Percentiles rank a stretch among this genome's conserved stretches.
phyloP scores from a whole-genome alignment of 2,797 vertebrate genomes.

The Falco columbarius region DNA sequence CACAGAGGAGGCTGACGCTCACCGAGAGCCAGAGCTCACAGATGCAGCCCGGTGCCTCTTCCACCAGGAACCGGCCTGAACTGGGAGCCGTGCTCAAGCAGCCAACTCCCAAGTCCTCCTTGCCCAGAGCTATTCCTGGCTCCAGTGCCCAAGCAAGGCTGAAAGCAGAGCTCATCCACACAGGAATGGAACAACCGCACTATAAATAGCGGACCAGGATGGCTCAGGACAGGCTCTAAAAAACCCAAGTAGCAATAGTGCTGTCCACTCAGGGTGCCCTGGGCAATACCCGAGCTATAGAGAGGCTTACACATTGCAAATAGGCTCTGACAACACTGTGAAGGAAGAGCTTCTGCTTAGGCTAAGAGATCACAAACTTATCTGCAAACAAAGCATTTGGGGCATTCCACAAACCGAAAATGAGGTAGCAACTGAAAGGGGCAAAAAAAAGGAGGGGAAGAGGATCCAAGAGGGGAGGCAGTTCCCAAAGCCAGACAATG shows the following conservation, averaged over 20 bases:
- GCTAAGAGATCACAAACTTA: neutral
- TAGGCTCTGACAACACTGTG: neutral
- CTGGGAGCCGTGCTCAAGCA: neutral
- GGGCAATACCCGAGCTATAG: neutral
- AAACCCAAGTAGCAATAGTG: neutral
- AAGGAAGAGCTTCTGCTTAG: neutral
- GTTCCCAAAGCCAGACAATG: neutral
- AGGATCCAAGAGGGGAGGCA: neutral
- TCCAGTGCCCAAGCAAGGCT: conserved; percentile 26
- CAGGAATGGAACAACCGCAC: conserved; percentile 51
- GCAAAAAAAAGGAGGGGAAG: neutral
- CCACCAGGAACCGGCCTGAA: neutral
- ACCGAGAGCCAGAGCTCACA: neutral
- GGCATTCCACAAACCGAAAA: neutral
- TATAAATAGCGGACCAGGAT: conserved; percentile 62
- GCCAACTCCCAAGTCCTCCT: conserved; percentile 7
- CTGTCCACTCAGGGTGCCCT: neutral
- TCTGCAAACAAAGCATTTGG: neutral
- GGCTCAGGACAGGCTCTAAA: neutral
- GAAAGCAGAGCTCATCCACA: conserved; percentile 1
- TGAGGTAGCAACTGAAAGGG: neutral
- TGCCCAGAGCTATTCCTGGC: conserved; percentile 65
- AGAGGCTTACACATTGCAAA: neutral
- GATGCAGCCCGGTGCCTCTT: neutral
- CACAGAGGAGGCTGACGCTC: neutral